These are phyloP conservation scores for Centrocercus urophasianus DNA, from an alignment of 2,113 vertebrate genomes.

Conservation along the genomic window DNA sequence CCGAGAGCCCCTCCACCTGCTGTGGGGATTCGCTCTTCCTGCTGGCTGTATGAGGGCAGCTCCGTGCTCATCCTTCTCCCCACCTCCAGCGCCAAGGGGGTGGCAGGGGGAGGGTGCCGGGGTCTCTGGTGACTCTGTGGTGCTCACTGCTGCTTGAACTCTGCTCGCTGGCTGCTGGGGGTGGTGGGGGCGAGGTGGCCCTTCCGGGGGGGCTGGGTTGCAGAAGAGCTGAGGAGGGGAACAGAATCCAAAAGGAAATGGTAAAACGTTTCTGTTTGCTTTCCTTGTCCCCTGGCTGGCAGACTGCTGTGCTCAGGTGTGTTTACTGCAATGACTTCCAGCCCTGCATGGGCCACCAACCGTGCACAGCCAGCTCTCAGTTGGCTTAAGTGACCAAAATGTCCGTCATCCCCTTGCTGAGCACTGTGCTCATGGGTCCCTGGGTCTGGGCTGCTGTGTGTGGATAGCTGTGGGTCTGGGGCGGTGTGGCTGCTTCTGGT, in stretches of 20 bases:
- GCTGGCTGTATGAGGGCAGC: accelerated
- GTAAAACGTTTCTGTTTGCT: not conserved
- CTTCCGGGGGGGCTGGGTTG: not conserved
- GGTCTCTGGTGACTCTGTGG: not conserved
- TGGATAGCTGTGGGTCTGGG: not conserved
- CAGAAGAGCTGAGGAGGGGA: not conserved
- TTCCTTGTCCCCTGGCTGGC: not conserved
- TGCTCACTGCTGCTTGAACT: not conserved
- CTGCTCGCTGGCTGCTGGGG: not conserved
- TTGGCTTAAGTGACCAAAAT: not conserved
- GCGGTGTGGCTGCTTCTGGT: not conserved
- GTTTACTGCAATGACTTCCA: accelerated
- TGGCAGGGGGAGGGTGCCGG: too few species aligned
- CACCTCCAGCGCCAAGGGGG: not conserved
- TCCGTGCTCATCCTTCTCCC: accelerated
- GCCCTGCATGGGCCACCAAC: not conserved
- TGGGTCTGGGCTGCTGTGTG: accelerated
- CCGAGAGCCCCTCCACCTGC: not conserved
- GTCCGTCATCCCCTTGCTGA: accelerated
- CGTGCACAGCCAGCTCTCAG: not conserved
- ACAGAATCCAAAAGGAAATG: not conserved
- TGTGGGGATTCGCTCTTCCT: not conserved
- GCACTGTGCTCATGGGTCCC: not conserved
- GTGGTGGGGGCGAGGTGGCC: not conserved
- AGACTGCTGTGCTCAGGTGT: accelerated